Evolutionary conservation across 1,140 invertebrate species (phyloP), one percentile per base, ranked within the genome.

Genomic region (Psix sp.): DNA sequence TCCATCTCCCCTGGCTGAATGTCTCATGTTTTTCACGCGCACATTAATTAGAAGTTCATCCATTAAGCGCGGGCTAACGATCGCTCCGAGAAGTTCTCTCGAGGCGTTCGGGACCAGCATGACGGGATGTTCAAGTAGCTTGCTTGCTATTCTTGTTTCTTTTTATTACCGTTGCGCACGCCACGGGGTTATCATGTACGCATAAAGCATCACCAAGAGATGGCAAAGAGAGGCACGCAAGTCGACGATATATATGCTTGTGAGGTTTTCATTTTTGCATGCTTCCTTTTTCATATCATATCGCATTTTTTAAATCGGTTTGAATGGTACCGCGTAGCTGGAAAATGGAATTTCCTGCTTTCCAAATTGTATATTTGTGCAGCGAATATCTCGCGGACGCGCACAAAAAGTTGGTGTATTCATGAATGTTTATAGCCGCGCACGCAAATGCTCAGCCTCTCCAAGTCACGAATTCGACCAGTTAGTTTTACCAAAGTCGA

Each of bases 181-280:
- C 63, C 45, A 67, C 26, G 43, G 56, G 67, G 42, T 67, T 72
- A 68, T 75, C 60, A 63, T 45, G 57, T 75, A 57, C 73, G 68
- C 62, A 77, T 77, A 74, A 77, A 77, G 67, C 67, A 79, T 76
- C 74, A 77, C 52, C 62, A 74, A 73, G 63, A 74, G 56, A 71
- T 75, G 75, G 73, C 74, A 76, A 75, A 70, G 68, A 82, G 80
- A 83, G 76, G 80, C 81, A 82, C 80, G 80, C 80, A 79, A 83
- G 80, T 78, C 80, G 77, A 72, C 72, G 46, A 82, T 80, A 82
- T n/a, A n/a, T 81, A 82, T 78, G 82, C 81, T 85, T 85, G 80
- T 74, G 82, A 83, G 84, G 84, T 85, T 84, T 85, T 82, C 66
- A 77, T 77, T 81, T 80, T 66, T 82, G 82, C 83, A 84, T 82